Evolutionary conservation across 2,888 invertebrate species (phyloP).

Genomic region (Pammene aurita): DNA sequence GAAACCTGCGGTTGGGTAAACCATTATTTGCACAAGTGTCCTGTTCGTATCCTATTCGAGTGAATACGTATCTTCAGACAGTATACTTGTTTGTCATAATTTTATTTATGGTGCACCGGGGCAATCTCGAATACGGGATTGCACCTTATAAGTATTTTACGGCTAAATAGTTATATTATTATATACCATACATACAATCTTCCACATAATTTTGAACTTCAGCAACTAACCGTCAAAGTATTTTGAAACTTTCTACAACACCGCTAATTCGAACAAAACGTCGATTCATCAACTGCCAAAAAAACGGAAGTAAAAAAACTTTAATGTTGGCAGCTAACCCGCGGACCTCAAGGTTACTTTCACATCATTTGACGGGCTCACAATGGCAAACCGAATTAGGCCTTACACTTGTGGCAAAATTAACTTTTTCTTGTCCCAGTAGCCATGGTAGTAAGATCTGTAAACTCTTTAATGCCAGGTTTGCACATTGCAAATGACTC

Average conservation of each 20-base stretch:
- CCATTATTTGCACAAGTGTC: slow-evolving; percentile 21
- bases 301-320: slow-evolving; percentile 57
- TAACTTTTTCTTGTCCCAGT: too few species aligned
- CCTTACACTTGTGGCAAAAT: slow-evolving; percentile 48
- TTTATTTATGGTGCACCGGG: neutral
- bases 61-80: neutral
- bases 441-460: too few species aligned
- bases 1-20: slow-evolving; percentile 6
- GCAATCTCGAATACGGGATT: too few species aligned
- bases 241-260: slow-evolving; percentile 37
- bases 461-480: too few species aligned
- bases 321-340: slow-evolving; percentile 62
- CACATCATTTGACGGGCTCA: slow-evolving; percentile 54
- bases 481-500: slow-evolving; percentile 45
- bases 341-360: slow-evolving; percentile 64
- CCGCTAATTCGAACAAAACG: slow-evolving; percentile 47
- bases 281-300: slow-evolving; percentile 57
- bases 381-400: slow-evolving; percentile 60
- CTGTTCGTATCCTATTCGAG: slow-evolving; percentile 10
- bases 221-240: slow-evolving; percentile 22
- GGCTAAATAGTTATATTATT: neutral
- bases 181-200: neutral
- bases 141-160: neutral
- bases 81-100: neutral
- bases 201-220: slow-evolving; percentile 16